Evolutionary conservation across 2,113 vertebrate genomes (phyloP).

Genomic region (Camelus bactrianus): DNA sequence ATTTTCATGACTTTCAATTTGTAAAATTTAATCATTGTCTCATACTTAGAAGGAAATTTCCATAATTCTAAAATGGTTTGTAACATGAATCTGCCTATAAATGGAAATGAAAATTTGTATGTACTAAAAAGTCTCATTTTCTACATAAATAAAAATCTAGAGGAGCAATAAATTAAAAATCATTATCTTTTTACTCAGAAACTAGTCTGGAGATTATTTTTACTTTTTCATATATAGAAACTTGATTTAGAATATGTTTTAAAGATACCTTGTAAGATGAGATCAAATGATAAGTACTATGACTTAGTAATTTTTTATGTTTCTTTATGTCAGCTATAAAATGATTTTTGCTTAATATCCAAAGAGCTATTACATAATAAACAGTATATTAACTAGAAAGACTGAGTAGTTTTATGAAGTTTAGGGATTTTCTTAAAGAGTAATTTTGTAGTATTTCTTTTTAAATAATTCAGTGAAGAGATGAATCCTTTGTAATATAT

Average conservation of each 20-base stretch:
- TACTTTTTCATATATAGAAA: not conserved
- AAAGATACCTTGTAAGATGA: not conserved
- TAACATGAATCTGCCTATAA: not conserved
- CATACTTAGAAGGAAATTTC: not conserved
- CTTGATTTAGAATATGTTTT: not conserved
- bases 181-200: not conserved
- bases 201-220: not conserved
- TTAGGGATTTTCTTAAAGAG: not conserved
- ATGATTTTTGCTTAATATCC: not conserved
- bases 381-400: not conserved
- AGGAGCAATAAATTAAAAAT: not conserved
- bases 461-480: constrained; percentile 25
- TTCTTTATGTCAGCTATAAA: not conserved
- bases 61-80: not conserved
- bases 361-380: not conserved
- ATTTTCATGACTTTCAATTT: not conserved
- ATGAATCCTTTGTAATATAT: not conserved
- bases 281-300: not conserved
- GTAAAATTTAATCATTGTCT: not conserved
- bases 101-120: not conserved
- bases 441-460: constrained; percentile 43
- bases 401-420: not conserved
- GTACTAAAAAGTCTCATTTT: constrained; percentile 35
- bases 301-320: not conserved
- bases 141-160: constrained; percentile 22